Evolutionary conservation across 1,140 invertebrate genomes (phyloP).

Genomic region (Sipha flava): DNA sequence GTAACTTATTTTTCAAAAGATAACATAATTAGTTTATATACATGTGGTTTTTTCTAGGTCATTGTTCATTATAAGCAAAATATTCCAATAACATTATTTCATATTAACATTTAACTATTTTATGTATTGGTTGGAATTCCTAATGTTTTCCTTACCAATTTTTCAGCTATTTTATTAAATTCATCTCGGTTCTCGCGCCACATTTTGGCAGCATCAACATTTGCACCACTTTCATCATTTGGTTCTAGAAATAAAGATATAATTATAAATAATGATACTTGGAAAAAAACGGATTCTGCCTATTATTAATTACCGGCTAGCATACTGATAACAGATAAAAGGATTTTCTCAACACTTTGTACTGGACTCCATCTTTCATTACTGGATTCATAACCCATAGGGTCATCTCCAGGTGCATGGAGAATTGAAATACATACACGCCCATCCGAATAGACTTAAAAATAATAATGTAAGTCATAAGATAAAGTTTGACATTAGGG

Average conservation of each 20-base stretch:
- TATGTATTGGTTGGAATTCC: conserved; percentile 43
- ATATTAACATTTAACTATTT: neutral
- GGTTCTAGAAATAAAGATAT: conserved; percentile 59
- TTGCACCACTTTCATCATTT: conserved; percentile 98
- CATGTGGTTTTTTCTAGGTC: neutral
- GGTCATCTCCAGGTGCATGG: conserved; percentile 99
- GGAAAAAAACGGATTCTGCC: too few species aligned
- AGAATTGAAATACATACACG: conserved; percentile 98
- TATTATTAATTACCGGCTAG: conserved; percentile 63
- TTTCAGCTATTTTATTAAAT: conserved; percentile 89
- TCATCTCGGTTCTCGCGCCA: conserved; percentile 91
- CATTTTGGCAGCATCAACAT: conserved; percentile 99
- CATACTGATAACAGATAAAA: conserved; percentile 97
- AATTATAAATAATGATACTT: neutral
- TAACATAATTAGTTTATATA: neutral
- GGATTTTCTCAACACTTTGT: conserved; percentile 98
- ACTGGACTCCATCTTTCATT: conserved; percentile 97
- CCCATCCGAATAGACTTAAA: conserved; percentile 84
- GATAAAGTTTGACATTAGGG: too few species aligned
- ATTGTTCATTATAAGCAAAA: neutral
- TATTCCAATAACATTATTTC: neutral
- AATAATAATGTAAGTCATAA: too few species aligned
- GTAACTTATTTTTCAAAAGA: neutral
- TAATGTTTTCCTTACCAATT: conserved; percentile 85
- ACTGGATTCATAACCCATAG: conserved; percentile 97